phyloP scores from a whole-genome alignment of 1,140 invertebrate species.

The Reticulitermes speratus region DNA sequence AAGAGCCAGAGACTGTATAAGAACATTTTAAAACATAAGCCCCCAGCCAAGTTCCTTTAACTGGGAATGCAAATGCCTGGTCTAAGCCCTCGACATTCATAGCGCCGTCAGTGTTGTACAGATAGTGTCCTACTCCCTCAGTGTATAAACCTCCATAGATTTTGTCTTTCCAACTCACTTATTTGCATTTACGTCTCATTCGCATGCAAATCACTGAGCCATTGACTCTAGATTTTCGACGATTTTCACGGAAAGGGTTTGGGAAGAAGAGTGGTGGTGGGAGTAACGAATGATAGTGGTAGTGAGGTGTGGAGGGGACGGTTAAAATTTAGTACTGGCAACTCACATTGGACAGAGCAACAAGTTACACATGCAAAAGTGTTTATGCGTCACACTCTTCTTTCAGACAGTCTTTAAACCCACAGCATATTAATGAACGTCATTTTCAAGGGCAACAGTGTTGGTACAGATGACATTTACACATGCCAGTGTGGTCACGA shows the following conservation, averaged over 20 bases:
- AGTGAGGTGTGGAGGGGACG: neutral
- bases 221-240: neutral
- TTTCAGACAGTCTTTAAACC: neutral
- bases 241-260: neutral
- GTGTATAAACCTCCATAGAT: conserved; percentile 18
- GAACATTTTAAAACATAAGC: conserved; percentile 7
- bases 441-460: neutral
- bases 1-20: neutral
- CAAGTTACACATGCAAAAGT: neutral
- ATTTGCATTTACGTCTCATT: conserved; percentile 6
- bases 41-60: neutral
- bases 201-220: conserved; percentile 5
- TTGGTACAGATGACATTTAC: too few species aligned
- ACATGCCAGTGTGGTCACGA: too few species aligned
- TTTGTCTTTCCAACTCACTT: conserved; percentile 16
- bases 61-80: neutral
- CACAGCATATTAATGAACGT: neutral
- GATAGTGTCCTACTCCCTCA: neutral
- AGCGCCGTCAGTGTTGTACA: neutral
- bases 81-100: neutral
- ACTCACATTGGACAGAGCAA: conserved; percentile 5
- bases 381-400: neutral
- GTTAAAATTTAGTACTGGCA: neutral
- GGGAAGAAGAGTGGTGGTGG: neutral
- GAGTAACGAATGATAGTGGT: neutral